Base-by-base conservation (phyloP, 1,140 invertebrate species). In the Lasioglossum baleicum region DNA sequence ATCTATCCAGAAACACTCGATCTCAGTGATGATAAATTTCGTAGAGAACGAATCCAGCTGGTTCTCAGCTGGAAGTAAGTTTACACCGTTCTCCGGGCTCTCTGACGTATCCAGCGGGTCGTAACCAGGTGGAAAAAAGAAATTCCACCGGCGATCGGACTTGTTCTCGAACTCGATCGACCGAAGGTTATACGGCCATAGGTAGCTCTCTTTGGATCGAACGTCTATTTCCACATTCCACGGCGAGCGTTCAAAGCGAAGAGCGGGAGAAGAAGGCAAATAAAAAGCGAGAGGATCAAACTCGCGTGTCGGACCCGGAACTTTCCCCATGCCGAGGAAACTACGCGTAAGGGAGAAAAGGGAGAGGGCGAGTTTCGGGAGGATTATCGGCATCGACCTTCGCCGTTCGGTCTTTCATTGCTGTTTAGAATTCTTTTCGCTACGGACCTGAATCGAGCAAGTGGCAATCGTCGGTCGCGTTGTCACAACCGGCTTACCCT, bases 361-460 rank as follows among this genome's bases (percentile, higher is more conserved):
- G 44, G 78, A 71, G 73, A 65, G 61, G 66, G 53, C 61, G 58
- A 71, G 61, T 40, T 48, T 13, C 71, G 71, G 66, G 51, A 61
- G 75, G 82, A 84, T 84, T 83, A 84, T 83, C 75, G 66, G 76
- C 83, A 67, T 83, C 82, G 83, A 80, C 76, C 80, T 83, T 80
- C 75, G 75, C 66, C 73, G 78, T 80, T 79, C 83, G 76, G 35
- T 75, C 65, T 75, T 83, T 83, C 79, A 83, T 83, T 75, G 83
- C 83, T 82, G 71, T 84, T 84, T 84, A 84, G 76, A 84, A 75
- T 83, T 84, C 82, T 83, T 83, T 75, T 79, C 82, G 44, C 51
- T 53, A 20, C 51, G 51, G 51, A 68, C 67, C 44, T 42, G 17
- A 53, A 53, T 20, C 40, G 20, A 20, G 26, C 51, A 80, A 83